phyloP scores from a whole-genome alignment of 2,797 vertebrate genomes.

The Notoglanidium macrostoma region DNA sequence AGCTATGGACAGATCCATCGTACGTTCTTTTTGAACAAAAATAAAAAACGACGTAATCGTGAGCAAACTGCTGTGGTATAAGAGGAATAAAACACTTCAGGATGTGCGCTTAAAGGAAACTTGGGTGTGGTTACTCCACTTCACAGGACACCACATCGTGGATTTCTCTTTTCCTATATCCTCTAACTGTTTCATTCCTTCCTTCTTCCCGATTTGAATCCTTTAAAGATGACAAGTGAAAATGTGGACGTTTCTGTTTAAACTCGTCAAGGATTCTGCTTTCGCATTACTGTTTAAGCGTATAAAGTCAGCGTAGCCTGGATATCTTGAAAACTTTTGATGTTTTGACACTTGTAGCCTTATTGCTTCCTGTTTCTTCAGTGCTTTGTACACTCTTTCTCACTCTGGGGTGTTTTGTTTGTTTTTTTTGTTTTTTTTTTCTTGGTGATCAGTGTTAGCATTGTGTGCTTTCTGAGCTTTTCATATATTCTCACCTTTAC shows the following conservation, averaged over 20 bases:
- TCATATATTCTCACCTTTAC: constrained; percentile 5
- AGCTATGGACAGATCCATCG: not conserved
- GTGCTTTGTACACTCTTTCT: not conserved
- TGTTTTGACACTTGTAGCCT: not conserved
- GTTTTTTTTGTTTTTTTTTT: too few relatives aligned
- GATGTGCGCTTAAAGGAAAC: not conserved
- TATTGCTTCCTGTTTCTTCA: constrained; percentile 17
- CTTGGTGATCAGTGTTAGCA: constrained; percentile 11
- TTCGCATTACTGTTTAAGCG: not conserved
- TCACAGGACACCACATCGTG: too few relatives aligned
- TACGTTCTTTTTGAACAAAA: not conserved
- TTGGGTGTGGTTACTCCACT: not conserved
- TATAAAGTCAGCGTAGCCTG: not conserved
- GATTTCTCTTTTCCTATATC: too few relatives aligned
- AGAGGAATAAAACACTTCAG: not conserved
- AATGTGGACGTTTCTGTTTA: not conserved
- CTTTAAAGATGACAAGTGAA: too few relatives aligned
- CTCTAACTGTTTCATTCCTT: not conserved
- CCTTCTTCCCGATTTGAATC: rapidly evolving
- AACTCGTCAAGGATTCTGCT: too few relatives aligned
- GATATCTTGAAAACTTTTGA: not conserved
- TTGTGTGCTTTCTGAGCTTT: constrained; percentile 22
- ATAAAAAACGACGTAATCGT: not conserved
- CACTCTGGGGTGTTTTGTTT: not conserved
- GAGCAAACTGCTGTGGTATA: not conserved